These are phyloP conservation scores for Gallinago media DNA, from an alignment of 2,113 vertebrate species.

Conservation along the genomic window DNA sequence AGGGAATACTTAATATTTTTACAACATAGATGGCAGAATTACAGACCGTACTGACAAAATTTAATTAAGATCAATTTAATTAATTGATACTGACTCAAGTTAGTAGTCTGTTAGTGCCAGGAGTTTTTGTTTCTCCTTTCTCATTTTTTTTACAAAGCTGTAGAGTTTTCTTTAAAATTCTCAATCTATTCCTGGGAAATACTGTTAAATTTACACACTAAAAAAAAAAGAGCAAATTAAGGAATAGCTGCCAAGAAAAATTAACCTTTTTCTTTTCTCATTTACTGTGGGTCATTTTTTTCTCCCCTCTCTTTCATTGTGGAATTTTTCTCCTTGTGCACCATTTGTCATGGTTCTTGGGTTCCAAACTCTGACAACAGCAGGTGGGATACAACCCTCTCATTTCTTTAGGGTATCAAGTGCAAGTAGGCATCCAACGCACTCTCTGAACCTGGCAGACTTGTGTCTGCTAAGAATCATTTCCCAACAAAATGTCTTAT, in stretches of 20 bases:
- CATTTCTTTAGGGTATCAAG: not conserved
- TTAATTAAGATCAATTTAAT: constrained; percentile 44
- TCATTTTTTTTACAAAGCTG: not conserved
- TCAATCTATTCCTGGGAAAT: not conserved
- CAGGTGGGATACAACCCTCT: not conserved
- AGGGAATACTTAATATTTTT: not conserved
- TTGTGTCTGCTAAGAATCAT: not conserved
- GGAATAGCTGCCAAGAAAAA: not conserved
- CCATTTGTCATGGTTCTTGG: not conserved
- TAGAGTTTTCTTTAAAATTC: not conserved
- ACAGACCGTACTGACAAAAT: not conserved
- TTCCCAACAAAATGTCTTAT: not conserved
- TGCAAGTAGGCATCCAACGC: not conserved
- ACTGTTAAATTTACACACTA: not conserved
- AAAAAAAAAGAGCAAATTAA: not conserved
- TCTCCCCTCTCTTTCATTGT: not conserved
- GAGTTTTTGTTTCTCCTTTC: not conserved
- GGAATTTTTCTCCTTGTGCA: not conserved
- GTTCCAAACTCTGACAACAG: not conserved
- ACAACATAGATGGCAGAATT: not conserved
- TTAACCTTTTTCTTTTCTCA: not conserved
- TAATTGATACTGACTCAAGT: constrained; percentile 1
- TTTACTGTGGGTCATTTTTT: not conserved
- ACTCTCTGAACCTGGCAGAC: constrained; percentile 11
- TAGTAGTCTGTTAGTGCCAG: not conserved